Percentiles rank a stretch among this genome's conserved stretches.
Evolutionary conservation across 2,113 vertebrate genomes (phyloP).

Genomic region (Grantiella picta): DNA sequence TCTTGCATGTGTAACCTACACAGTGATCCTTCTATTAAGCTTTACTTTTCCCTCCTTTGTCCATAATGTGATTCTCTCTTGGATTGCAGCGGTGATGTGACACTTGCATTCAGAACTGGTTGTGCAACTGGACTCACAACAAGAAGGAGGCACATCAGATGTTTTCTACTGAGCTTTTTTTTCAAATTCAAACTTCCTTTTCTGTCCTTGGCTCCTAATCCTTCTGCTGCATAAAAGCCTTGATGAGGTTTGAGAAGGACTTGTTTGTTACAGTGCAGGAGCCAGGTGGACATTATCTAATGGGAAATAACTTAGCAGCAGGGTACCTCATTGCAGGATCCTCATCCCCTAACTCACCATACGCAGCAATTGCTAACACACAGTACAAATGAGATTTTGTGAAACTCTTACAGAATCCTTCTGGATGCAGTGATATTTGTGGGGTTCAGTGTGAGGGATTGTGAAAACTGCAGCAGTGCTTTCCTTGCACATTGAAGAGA

Average conservation of each 20-base stretch:
- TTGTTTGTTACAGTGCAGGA: background rate
- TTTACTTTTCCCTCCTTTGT: background rate
- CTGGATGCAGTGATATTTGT: background rate
- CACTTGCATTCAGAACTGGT: background rate
- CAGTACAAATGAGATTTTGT: background rate
- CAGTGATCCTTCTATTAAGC: background rate
- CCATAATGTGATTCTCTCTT: background rate
- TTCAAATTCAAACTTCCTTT: background rate
- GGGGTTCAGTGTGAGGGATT: background rate
- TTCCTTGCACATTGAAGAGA: background rate
- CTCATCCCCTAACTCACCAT: background rate
- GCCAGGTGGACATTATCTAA: background rate
- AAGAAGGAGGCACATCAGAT: background rate
- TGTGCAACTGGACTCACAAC: background rate
- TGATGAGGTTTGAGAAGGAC: background rate
- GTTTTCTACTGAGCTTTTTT: background rate
- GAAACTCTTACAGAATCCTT: background rate
- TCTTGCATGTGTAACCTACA: background rate
- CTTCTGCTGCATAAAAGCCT: background rate
- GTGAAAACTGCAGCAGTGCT: background rate
- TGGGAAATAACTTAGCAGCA: background rate
- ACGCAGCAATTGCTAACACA: background rate
- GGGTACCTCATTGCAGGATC: background rate
- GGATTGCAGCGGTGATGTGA: background rate
- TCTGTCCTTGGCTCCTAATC: background rate